These are phyloP conservation scores for Verasper variegatus DNA, from an alignment of 2,113 vertebrate species.

Conservation along the genomic window DNA sequence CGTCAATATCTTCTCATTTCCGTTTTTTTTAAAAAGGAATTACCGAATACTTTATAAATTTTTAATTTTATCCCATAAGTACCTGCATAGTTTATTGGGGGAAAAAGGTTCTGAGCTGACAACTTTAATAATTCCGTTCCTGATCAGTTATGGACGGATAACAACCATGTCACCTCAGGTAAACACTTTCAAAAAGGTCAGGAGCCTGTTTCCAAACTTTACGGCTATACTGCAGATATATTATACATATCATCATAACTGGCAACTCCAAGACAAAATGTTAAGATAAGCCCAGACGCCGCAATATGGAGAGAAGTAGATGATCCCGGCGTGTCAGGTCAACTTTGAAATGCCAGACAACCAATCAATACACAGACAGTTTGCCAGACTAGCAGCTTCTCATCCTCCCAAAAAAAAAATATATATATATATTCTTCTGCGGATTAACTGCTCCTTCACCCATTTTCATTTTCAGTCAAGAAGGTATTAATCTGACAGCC, in stretches of 20 bases:
- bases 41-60: too few relatives aligned
- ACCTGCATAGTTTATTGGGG: too few relatives aligned
- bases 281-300: constrained; percentile 14
- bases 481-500: constrained; percentile 83
- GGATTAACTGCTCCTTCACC: constrained; percentile 81
- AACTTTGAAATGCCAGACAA: constrained; percentile 61
- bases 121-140: constrained; percentile 1
- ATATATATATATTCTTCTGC: constrained; percentile 67
- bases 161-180: constrained; percentile 5
- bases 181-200: constrained; percentile 36
- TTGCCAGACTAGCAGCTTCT: constrained; percentile 70
- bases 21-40: too few relatives aligned
- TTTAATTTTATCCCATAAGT: too few relatives aligned
- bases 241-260: constrained; percentile 2
- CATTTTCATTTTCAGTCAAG: constrained; percentile 81
- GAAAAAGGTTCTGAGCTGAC: too few relatives aligned
- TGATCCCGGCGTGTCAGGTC: constrained; percentile 51
- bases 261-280: constrained; percentile 14
- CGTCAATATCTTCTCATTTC: too few relatives aligned
- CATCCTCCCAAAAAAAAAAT: constrained; percentile 63
- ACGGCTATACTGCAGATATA: neutral
- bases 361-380: constrained; percentile 77
- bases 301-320: constrained; percentile 46
- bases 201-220: neutral
- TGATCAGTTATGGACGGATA: constrained; percentile 40